Base-by-base conservation (phyloP, 2,888 invertebrate genomes). In the Hirtodrosophila alboralis region DNA sequence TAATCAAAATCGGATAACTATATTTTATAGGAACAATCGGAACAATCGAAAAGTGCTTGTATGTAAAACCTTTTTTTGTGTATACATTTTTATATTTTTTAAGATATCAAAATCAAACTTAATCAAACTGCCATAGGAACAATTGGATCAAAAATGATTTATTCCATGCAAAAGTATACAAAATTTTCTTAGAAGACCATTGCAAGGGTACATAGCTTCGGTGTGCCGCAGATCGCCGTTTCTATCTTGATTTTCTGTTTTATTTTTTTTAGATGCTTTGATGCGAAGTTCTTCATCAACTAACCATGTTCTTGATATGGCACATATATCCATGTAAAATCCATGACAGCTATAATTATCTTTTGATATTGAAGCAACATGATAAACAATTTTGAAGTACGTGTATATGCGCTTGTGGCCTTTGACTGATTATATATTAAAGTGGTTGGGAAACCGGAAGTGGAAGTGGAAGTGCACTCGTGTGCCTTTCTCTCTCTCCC, bases 291-390 rank as follows among this genome's bases (percentile, higher is more conserved):
- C 34, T n/a, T n/a, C n/a, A n/a, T n/a, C n/a, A n/a, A n/a, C n/a
- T n/a, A n/a, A n/a, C n/a, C n/a, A n/a, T n/a, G n/a, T n/a, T 16
- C 38, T 30, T 10, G 10, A 23, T 10, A 4, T 4, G 18, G 4
- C 18, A 2, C 18, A 2, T 5, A 28, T 36, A 31, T 59, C 14
- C 38, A 41, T 38, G 44, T 23, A 23, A 26, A 23, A 18, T 21
- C 33, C 12, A n/a, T 23, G 48, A 18, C 44, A 36, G 44, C 36
- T 38, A 30, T 48, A 72, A 72, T 67, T 67, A 58, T 44, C 21
- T 13, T 26, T 18, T 37, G 27, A 18, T 48, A 38, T 33, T 48
- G 23, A 40, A 23, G 23, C n/a, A n/a, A n/a, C n/a, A n/a, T n/a
- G n/a, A n/a, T n/a, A 27, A 33, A 45, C 31, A 63, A 45, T 31